These are phyloP conservation scores for Triplophysa dalaica DNA, from an alignment of 2,113 vertebrate genomes.

Conservation along the genomic window DNA sequence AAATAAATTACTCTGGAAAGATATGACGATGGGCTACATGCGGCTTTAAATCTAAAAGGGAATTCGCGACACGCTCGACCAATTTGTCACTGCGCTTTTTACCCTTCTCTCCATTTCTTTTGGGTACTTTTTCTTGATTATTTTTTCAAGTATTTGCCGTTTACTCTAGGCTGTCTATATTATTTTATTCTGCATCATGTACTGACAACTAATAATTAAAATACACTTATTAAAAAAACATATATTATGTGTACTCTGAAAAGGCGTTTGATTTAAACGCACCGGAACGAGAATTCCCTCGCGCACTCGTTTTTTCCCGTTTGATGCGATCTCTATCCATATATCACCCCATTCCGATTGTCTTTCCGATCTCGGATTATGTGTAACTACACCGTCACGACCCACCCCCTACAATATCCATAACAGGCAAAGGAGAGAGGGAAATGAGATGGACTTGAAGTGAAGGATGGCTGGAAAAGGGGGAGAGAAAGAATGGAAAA, in stretches of 20 bases:
- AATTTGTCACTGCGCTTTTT: conserved; percentile 81
- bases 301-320: conserved; percentile 20
- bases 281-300: not conserved
- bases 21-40: conserved; percentile 85
- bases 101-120: conserved; percentile 68
- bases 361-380: conserved; percentile 64
- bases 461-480: conserved; percentile 76
- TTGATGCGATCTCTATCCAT: conserved; percentile 59
- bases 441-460: conserved; percentile 70
- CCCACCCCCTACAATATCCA: conserved; percentile 64
- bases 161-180: not conserved
- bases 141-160: conserved; percentile 60
- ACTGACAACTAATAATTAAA: not conserved
- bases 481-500: conserved; percentile 73
- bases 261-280: not conserved
- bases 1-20: conserved; percentile 89
- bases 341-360: conserved; percentile 54
- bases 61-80: conserved; percentile 81
- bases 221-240: not conserved
- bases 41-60: conserved; percentile 84
- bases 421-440: conserved; percentile 68
- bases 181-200: conserved; percentile 40
- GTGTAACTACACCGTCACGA: conserved; percentile 63
- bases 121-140: conserved; percentile 68
- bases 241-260: too few relatives aligned